phyloP scores from a whole-genome alignment of 2,888 invertebrate genomes.

The Bombylius major region DNA sequence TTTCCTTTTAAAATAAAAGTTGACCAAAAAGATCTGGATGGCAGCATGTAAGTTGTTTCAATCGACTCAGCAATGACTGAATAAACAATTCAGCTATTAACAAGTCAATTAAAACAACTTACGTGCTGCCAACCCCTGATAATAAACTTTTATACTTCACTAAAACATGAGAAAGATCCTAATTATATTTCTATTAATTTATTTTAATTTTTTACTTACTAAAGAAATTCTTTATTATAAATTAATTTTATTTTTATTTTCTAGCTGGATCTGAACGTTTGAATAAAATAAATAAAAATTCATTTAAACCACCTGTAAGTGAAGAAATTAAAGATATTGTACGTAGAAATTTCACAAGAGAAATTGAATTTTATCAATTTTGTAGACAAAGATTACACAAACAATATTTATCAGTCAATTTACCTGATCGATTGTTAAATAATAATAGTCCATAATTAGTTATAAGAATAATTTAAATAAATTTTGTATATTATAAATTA shows the following conservation, averaged over 20 bases:
- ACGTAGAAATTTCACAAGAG: conserved; percentile 71
- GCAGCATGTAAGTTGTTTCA: too few relatives aligned
- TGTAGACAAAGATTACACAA: conserved; percentile 72
- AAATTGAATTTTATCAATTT: conserved; percentile 86
- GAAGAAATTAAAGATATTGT: conserved; percentile 78
- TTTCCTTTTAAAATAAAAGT: too few relatives aligned
- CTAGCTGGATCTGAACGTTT: conserved; percentile 63
- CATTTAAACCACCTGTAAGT: conserved; percentile 76
- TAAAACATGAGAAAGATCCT: too few relatives aligned
- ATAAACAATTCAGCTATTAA: too few relatives aligned
- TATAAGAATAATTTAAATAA: background rate
- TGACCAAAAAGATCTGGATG: too few relatives aligned
- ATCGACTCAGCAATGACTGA: too few relatives aligned
- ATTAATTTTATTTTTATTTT: conserved; percentile 22
- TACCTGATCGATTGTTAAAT: conserved; percentile 25
- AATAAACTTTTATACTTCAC: too few relatives aligned
- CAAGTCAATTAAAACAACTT: too few relatives aligned
- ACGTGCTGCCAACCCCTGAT: too few relatives aligned
- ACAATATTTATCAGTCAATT: conserved; percentile 61
- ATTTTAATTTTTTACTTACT: background rate
- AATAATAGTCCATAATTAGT: background rate
- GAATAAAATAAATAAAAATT: conserved; percentile 70
- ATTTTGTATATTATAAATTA: background rate
- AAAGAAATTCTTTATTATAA: background rate
- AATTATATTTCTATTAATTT: too few relatives aligned